Base-by-base conservation (phyloP, 2,888 invertebrate genomes). In the Rosalia funebris region DNA sequence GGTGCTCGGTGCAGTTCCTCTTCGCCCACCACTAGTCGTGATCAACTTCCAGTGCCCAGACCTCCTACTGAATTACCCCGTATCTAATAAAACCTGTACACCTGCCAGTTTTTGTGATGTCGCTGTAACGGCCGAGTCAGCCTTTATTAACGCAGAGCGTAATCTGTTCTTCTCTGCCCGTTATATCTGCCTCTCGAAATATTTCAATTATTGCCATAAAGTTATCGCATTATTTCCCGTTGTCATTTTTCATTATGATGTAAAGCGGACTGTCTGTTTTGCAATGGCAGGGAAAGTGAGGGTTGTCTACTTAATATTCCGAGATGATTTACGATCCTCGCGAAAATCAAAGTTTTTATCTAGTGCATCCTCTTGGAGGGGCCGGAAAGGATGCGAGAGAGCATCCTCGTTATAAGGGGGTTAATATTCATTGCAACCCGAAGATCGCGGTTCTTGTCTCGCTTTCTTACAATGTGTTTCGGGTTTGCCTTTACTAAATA, bases 11-110 rank as follows among this genome's bases (percentile, higher is more conserved):
- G 44, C 44, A 44, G 44, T 44, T 25, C 12, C 1, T 44, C 3
- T 12, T 1, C 44, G 1, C 14, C 20, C 14, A n/a, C 7, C 5
- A 11, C 20, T 12, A 44, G 0, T 12, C 44, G 7, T 25, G 25
- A 44, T 44, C 25, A 12, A 25, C 20, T 12, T n/a, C n/a, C 19
- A 44, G 20, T 14, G 20, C 19, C 20, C 25, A 14, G 14, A 7
- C 44, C 20, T 25, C 12, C 44, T 25, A 44, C 44, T 25, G 44
- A 44, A 54, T 54, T 54, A 54, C 34, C 54, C 53, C 45, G 36
- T 45, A 45, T 50, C 42, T 37, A 57, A 57, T 50, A 57, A 52
- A 57, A 57, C 36, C 4, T 19, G 44, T 47, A 42, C 59, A 59
- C 59, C 60, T 54, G 60, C 54, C 48, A n/a, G 34, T 39, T 59